Percentiles rank a stretch among this genome's conserved stretches.
Evolutionary conservation across 2,113 vertebrate species (phyloP).

Genomic region (Phaethon lepturus): DNA sequence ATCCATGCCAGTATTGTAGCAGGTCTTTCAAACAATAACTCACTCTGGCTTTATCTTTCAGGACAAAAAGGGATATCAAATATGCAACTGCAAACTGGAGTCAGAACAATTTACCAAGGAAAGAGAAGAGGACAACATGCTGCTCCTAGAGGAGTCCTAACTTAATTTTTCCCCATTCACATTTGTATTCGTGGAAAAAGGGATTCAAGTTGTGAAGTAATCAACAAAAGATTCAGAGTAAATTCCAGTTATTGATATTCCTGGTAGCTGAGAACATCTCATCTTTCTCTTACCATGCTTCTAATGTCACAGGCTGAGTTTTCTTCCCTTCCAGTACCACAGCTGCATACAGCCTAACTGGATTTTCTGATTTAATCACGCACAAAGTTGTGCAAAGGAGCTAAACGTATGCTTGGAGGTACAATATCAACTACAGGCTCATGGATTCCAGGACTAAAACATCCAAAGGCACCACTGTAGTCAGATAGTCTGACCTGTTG

Average conservation of each 20-base stretch:
- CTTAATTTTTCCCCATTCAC: neutral
- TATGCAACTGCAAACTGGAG: neutral
- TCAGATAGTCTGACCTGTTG: neutral
- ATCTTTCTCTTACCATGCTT: neutral
- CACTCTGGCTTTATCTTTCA: neutral
- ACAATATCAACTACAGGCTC: neutral
- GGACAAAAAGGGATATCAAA: neutral
- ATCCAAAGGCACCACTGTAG: neutral
- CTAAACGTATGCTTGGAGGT: neutral
- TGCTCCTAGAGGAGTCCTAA: neutral
- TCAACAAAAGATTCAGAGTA: neutral
- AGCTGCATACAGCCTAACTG: neutral
- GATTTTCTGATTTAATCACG: neutral
- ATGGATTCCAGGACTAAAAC: neutral
- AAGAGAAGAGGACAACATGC: neutral
- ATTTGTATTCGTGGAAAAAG: slow-evolving; percentile 17
- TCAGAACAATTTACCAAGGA: neutral
- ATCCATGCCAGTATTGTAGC: neutral
- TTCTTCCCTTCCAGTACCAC: neutral
- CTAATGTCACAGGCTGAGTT: neutral
- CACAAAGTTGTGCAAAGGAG: neutral
- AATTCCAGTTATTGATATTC: slow-evolving; percentile 1
- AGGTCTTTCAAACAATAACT: neutral
- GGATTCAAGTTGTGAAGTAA: neutral
- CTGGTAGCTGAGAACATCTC: neutral